These are phyloP conservation scores for Periphyllus acericola DNA, from an alignment of 2,888 invertebrate species.

Conservation along the genomic window DNA sequence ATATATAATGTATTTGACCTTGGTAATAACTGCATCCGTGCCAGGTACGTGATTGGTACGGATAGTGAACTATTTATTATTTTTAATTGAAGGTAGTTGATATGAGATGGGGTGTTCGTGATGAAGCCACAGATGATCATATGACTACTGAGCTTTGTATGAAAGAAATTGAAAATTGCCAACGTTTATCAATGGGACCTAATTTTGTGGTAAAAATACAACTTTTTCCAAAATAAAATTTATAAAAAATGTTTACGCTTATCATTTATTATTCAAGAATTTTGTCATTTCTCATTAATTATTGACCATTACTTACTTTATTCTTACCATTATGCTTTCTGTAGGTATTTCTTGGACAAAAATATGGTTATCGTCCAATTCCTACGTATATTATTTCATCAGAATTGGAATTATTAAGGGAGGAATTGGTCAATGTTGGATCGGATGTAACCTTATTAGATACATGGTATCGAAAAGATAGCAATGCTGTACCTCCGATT, in stretches of 20 bases:
- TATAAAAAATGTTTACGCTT: not conserved
- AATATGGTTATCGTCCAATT: constrained; percentile 97
- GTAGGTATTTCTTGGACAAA: constrained; percentile 93
- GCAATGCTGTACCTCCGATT: constrained; percentile 94
- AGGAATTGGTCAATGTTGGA: constrained; percentile 84
- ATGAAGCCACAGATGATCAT: constrained; percentile 98
- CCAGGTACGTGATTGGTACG: constrained; percentile 25
- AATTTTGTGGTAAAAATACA: constrained; percentile 84
- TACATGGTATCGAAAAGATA: constrained; percentile 95
- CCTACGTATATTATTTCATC: constrained; percentile 94
- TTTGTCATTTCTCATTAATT: not conserved
- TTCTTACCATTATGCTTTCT: not conserved
- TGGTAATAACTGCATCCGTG: constrained; percentile 40
- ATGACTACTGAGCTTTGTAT: constrained; percentile 99
- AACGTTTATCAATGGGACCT: constrained; percentile 95
- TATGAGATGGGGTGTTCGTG: constrained; percentile 98
- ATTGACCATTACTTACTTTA: not conserved
- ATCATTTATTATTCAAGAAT: not conserved
- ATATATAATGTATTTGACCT: constrained; percentile 32
- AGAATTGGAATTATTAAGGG: constrained; percentile 86
- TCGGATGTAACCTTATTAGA: constrained; percentile 86
- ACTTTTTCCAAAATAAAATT: not conserved
- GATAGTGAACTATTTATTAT: constrained; percentile 25
- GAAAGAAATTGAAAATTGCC: constrained; percentile 97
- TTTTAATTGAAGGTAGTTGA: constrained; percentile 82